These are phyloP conservation scores for Cybosia mesomella DNA, from an alignment of 2,888 invertebrate genomes.

Conservation along the genomic window DNA sequence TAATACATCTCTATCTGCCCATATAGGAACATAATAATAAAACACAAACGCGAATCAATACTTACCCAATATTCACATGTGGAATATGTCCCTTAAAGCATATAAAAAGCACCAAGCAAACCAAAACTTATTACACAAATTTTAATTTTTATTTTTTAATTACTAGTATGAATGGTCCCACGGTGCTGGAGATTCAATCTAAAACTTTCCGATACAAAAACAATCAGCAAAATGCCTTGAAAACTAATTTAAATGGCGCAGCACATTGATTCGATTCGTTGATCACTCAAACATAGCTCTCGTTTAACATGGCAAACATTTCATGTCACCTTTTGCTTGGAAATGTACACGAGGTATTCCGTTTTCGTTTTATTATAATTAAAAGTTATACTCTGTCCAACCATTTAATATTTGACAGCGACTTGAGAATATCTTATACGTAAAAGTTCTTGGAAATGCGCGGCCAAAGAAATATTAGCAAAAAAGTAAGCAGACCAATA, in stretches of 20 bases:
- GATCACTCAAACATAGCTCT: constrained; percentile 31
- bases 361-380: neutral
- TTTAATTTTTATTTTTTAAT: too few relatives aligned
- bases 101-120: neutral
- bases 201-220: constrained; percentile 2
- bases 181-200: neutral
- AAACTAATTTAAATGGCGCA: neutral
- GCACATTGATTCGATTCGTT: constrained; percentile 20
- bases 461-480: too few relatives aligned
- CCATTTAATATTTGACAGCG: too few relatives aligned
- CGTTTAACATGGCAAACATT: constrained; percentile 18
- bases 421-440: too few relatives aligned
- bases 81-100: neutral
- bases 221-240: neutral
- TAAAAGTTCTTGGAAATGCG: too few relatives aligned
- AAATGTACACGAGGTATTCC: neutral
- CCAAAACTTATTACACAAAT: neutral
- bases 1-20: neutral
- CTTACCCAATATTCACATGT: neutral
- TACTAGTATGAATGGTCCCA: too few relatives aligned
- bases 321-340: constrained; percentile 31
- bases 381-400: too few relatives aligned
- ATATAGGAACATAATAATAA: neutral
- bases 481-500: too few relatives aligned
- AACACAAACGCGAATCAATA: neutral